Base-by-base conservation (phyloP, 2,113 vertebrate genomes). In the Todiramphus chloris region DNA sequence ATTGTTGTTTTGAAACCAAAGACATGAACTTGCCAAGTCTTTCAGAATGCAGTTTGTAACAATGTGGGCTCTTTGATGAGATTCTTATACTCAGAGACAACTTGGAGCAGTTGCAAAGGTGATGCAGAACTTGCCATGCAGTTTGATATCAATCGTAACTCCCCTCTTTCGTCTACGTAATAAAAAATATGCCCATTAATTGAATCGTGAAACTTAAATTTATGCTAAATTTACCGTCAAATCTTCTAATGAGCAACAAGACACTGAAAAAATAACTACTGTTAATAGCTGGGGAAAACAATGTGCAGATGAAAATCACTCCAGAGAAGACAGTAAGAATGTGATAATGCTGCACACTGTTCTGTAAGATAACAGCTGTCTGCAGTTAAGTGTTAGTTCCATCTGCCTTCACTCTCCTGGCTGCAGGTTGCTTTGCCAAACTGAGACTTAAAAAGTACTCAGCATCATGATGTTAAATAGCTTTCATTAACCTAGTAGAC, bases 401-500 rank as follows among this genome's bases (percentile, higher is more conserved):
- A 60, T 87, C 60, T 89, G 85, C 66, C 17, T 66, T 70, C 35
- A 53, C 12, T 73, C 27, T 82, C 25, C n/a, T 16, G 43, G 51
- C n/a, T 87, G 51, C 62, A 81, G 73, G 30, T 84, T 94, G 55
- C 17, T 81, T 96, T 97, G 79, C 23, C 41, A 83, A 48, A 84
- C 30, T 18, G 17, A 74, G 64, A 77, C 25, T 69, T 91, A 85
- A 68, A 95, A 89, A 37, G 41, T 51, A 66, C 63, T 96, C 66
- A 90, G 83, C 72, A 82, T 79, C 30, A 50, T 95, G 68, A 67
- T 82, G 68, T 85, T 90, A 89, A 94, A 68, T 39, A 82, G 21
- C n/a, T 89, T 97, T 91, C 92, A 90, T 94, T 95, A 96, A 83
- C 74, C 75, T 35, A 67, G 73, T 46, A 69, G 39, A 91, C 11